phyloP scores from a whole-genome alignment of 2,113 vertebrate species.

The Phoenicopterus ruber region DNA sequence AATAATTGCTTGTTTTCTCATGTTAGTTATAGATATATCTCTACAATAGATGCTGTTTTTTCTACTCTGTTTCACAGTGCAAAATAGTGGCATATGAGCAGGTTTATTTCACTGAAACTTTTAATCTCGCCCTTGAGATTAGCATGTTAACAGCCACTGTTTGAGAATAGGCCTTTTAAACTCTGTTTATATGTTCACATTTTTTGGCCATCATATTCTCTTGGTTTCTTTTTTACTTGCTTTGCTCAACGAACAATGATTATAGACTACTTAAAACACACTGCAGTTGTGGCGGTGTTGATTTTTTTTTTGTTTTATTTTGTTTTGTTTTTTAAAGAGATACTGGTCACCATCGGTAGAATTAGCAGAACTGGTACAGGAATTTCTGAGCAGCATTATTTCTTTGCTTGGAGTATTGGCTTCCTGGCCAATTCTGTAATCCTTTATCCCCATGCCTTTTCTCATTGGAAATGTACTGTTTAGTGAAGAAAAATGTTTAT shows the following conservation, averaged over 20 bases:
- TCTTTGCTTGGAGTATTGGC: background rate
- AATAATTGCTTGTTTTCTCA: background rate
- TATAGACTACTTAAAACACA: background rate
- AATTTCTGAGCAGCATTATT: background rate
- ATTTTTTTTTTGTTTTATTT: background rate
- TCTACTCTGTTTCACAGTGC: background rate
- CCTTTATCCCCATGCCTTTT: background rate
- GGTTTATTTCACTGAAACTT: background rate
- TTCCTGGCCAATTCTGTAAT: background rate
- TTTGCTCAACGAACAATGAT: background rate
- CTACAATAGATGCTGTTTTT: background rate
- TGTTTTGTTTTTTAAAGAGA: background rate
- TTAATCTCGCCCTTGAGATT: background rate
- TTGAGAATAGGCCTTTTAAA: background rate
- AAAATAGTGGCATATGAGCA: background rate
- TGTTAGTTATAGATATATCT: background rate
- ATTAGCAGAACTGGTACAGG: background rate
- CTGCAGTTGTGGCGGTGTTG: background rate
- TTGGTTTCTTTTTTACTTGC: background rate
- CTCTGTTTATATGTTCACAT: background rate
- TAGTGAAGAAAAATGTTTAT: slow-evolving; percentile 17
- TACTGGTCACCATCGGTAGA: background rate
- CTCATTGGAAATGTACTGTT: background rate
- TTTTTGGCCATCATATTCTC: background rate
- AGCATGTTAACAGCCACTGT: background rate